Conservation (phyloP, 2,113 vertebrate genomes). For the Phrynocephalus versicolor region DNA sequence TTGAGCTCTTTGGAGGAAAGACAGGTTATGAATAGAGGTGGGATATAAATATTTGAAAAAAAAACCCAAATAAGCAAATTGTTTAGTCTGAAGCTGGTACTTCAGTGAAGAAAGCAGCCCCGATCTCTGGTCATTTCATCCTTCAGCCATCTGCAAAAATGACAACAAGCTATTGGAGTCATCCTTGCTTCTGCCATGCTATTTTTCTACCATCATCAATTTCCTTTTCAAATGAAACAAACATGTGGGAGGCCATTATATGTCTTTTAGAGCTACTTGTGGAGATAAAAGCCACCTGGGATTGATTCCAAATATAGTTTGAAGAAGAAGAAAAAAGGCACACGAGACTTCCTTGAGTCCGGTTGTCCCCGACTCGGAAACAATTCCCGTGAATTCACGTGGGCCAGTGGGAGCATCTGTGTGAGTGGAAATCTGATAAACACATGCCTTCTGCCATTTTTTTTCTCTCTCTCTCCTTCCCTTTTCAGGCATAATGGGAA, state of each 20-base stretch:
- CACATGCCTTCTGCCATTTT: conserved; percentile 48
- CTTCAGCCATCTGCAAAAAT: neutral
- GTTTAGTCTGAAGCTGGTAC: neutral
- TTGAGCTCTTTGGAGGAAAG: neutral
- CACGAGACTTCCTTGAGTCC: neutral
- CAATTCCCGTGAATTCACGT: conserved; percentile 1
- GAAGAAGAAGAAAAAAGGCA: neutral
- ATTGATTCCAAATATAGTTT: neutral
- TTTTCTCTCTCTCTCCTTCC: no score
- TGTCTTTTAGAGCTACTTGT: no score
- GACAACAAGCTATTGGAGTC: neutral
- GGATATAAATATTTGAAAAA: no score
- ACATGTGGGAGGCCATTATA: neutral
- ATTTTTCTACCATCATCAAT: no score
- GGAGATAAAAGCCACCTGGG: neutral
- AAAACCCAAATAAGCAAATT: neutral
- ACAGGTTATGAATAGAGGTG: neutral
- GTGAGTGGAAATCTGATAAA: neutral
- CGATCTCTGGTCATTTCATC: neutral
- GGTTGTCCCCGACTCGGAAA: conserved; percentile 23
- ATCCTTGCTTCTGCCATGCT: neutral
- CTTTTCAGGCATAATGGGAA: conserved; percentile 92
- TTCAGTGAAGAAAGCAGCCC: neutral
- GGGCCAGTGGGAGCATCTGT: neutral
- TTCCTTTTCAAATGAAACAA: neutral